Conservation (phyloP, 2,113 vertebrate genomes). For the Podarcis muralis region DNA sequence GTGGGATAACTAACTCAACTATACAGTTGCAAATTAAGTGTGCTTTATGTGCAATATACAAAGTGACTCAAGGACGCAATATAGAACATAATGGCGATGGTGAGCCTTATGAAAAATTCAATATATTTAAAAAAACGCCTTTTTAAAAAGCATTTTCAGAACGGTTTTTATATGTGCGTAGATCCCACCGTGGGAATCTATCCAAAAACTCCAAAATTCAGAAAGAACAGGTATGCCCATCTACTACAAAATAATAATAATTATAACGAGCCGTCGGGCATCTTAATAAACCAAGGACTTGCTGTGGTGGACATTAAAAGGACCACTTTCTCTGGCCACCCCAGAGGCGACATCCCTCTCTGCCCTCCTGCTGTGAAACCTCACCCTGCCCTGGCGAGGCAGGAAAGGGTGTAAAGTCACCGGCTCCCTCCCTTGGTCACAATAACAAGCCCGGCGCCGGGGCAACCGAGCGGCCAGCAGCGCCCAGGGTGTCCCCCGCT, state of each 20-base stretch:
- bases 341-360: neutral
- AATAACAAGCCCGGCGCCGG: neutral
- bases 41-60: too few species aligned
- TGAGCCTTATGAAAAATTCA: too few species aligned
- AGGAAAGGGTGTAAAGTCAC: neutral
- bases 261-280: neutral
- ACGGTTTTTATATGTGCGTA: too few species aligned
- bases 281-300: neutral
- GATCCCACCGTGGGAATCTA: too few species aligned
- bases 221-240: neutral
- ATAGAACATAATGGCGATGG: too few species aligned
- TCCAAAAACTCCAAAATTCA: neutral
- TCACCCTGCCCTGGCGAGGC: neutral
- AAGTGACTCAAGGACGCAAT: too few species aligned
- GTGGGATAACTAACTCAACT: too few species aligned
- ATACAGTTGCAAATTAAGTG: too few species aligned
- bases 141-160: too few species aligned
- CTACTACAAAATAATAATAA: neutral
- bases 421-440: neutral
- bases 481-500: neutral
- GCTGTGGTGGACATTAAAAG: neutral
- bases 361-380: neutral
- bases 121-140: too few species aligned
- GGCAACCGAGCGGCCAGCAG: conserved; percentile 1
- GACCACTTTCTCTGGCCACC: neutral